Evolutionary conservation across 2,113 vertebrate species (phyloP), one percentile per base, ranked within the genome.

Genomic region (Cardinalis cardinalis): DNA sequence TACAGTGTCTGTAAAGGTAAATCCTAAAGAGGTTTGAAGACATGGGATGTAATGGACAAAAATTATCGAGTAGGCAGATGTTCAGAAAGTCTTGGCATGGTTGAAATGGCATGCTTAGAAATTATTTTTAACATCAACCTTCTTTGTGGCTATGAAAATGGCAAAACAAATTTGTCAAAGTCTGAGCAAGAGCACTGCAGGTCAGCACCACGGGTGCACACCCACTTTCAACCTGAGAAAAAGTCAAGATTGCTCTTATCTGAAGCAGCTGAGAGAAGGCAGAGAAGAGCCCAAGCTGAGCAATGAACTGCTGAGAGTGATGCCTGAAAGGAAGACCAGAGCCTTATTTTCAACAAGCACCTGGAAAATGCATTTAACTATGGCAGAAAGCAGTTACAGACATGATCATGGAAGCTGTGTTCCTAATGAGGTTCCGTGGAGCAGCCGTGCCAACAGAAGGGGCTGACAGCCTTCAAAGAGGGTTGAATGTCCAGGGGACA

Each of bases 191-290:
- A 59, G 40, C 32, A 19, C 11, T 36, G 44, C 44, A 63, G 75
- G 60, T 18, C 29, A 41, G 29, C 46, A 36, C 19, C 0, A 0
- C 0, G 2, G 32, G 19, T 12, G 7, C 21, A 40, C 16, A 31
- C 4, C 7, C 34, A 10, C 9, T 21, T 87, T 38, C 31, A 75
- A 24, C 36, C 21, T 2, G 4, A 83, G n/a, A 24, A 41, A 9
- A 77, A 60, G 23, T 36, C n/a, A 41, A 41, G 40, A 41, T 41
- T 41, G 40, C 40, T 41, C 40, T 69, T 46, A 31, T 1, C 14
- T n/a, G 12, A 64, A 86, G 18, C 2, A 24, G 10, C 19, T 73
- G 70, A 70, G 34, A 53, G 32, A 78, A 16, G 40, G 3, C 6
- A 11, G 65, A 78, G 75, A 49, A 61, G 18, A 53, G 18, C 6